phyloP scores from a whole-genome alignment of 2,797 vertebrate species.

The Lepus oiostolus region DNA sequence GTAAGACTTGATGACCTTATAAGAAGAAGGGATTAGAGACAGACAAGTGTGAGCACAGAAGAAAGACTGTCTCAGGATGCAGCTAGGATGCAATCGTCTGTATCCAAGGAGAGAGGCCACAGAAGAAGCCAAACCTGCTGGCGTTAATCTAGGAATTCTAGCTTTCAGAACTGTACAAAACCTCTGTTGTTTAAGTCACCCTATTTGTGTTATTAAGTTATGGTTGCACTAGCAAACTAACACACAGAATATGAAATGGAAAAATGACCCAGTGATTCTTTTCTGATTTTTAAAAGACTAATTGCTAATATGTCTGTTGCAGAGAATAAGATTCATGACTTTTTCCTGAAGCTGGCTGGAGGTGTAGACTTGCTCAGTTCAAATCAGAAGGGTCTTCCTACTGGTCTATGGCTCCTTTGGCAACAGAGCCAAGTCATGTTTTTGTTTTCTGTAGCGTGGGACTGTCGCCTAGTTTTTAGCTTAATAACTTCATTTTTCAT shows the following conservation, averaged over 20 bases:
- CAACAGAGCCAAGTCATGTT: background rate
- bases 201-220: background rate
- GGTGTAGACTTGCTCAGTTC: background rate
- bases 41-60: background rate
- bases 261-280: background rate
- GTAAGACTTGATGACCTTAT: background rate
- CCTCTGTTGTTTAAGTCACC: background rate
- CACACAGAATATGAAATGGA: background rate
- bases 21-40: background rate
- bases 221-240: background rate
- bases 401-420: background rate
- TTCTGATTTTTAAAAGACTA: conserved; percentile 6
- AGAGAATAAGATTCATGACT: background rate
- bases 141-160: background rate
- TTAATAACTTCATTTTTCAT: background rate
- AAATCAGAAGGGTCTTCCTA: background rate
- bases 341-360: background rate
- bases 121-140: background rate
- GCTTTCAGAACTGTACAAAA: background rate
- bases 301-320: background rate
- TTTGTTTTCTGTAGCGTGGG: background rate
- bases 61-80: background rate
- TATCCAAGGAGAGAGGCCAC: background rate
- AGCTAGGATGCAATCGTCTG: background rate
- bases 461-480: background rate